Conservation (phyloP, 2,888 invertebrate species). For the Cerceris rybyensis region DNA sequence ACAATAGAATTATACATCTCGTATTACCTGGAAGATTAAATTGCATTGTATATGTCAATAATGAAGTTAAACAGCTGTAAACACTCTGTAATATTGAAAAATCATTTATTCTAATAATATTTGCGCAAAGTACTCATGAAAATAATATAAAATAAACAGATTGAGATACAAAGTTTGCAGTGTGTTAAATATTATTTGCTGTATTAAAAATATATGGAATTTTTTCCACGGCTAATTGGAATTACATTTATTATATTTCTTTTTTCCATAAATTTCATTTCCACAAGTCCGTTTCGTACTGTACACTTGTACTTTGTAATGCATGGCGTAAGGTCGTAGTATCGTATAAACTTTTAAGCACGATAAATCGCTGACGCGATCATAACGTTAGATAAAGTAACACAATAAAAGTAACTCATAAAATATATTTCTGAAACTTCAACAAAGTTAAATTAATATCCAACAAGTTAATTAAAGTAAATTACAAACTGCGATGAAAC, state of each 20-base stretch:
- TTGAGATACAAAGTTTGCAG: too few relatives aligned
- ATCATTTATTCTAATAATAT: too few relatives aligned
- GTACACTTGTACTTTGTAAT: conserved; percentile 4
- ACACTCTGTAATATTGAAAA: too few relatives aligned
- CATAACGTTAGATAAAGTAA: not conserved
- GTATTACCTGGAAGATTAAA: too few relatives aligned
- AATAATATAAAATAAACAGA: too few relatives aligned
- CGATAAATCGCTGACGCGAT: not conserved
- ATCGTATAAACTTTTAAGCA: too few relatives aligned
- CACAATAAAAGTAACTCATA: not conserved
- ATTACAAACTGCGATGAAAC: not conserved
- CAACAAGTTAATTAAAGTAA: not conserved
- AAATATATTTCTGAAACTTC: not conserved
- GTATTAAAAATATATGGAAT: not conserved
- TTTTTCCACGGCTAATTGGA: not conserved
- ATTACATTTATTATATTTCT: conserved; percentile 1
- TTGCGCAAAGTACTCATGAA: too few relatives aligned
- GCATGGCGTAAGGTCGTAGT: not conserved
- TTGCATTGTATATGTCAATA: too few relatives aligned
- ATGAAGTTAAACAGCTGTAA: too few relatives aligned
- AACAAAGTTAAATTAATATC: not conserved
- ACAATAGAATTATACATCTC: too few relatives aligned
- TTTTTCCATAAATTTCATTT: not conserved
- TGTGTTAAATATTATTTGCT: not conserved
- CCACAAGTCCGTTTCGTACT: not conserved